phyloP scores from a whole-genome alignment of 1,140 invertebrate genomes.

The Drosophila nigromelanica region DNA sequence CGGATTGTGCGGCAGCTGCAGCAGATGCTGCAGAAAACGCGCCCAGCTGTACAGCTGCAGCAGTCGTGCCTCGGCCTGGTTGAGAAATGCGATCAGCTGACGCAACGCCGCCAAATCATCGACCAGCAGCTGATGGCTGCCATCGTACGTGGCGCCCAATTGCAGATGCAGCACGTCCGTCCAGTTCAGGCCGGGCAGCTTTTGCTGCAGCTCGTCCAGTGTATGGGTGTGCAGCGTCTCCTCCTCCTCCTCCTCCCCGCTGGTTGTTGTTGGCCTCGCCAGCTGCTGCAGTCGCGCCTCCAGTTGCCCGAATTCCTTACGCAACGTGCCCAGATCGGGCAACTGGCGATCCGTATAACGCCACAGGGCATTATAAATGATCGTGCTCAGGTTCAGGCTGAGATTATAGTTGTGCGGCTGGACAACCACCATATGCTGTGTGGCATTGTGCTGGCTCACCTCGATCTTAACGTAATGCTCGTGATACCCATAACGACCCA shows the following conservation, averaged over 20 bases:
- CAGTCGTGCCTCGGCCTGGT: conserved; percentile 34
- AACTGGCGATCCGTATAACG: conserved; percentile 4
- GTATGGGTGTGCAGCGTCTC: conserved; percentile 13
- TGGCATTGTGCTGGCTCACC: conserved; percentile 58
- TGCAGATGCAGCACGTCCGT: conserved; percentile 30
- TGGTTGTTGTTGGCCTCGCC: not conserved
- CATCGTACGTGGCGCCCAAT: conserved; percentile 24
- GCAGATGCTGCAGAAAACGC: conserved; percentile 51
- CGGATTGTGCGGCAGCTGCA: conserved; percentile 59
- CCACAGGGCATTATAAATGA: conserved; percentile 42
- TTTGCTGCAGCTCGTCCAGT: conserved; percentile 35
- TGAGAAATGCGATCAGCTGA: conserved; percentile 33
- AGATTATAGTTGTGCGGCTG: conserved; percentile 58
- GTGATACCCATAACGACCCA: conserved; percentile 62
- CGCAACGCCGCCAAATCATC: conserved; percentile 49
- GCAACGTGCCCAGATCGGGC: conserved; percentile 22
- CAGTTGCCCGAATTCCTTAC: not conserved
- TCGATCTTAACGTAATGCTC: conserved; percentile 56
- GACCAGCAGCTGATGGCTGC: conserved; percentile 45
- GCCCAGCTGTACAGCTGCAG: conserved; percentile 54
- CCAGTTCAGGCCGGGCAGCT: conserved; percentile 54
- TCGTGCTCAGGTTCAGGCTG: conserved; percentile 42
- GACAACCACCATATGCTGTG: conserved; percentile 53
- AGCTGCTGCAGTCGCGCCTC: not conserved
- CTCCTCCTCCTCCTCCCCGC: conserved; percentile 24